Base-by-base conservation (phyloP, 2,797 vertebrate genomes). In the Echiichthys vipera region DNA sequence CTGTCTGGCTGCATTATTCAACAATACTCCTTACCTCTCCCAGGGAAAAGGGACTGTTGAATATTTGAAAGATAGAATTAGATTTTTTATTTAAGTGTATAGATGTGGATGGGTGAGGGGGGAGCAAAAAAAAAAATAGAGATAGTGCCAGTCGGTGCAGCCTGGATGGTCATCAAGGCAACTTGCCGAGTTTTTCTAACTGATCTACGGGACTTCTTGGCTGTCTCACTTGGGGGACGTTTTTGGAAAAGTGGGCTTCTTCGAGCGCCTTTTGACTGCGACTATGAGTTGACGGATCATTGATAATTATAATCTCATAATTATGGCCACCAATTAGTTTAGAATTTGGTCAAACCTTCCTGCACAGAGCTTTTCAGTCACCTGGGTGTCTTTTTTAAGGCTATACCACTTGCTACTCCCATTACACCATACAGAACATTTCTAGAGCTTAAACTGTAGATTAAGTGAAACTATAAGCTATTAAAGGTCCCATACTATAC, bases 1-100 rank as follows among this genome's bases (percentile, higher is more conserved):
- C 91, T 77, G 91, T 91, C 88, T 91, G 89, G 88, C 90, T 95
- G 89, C 93, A 95, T 95, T 93, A 95, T 95, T 95, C 91, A 95
- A 92, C 92, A 89, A 91, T 91, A 86, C 90, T 92, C 91, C 86
- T 77, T 91, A 91, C 89, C 91, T 93, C 92, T 93, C 88, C 74
- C 67, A 91, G 85, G 91, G 86, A 91, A 68, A 91, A 86, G 85
- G 81, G 77, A 89, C 90, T 91, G 85, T 55, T 95, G 90, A 95
- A 94, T 95, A 94, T 95, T 95, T 95, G 88, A 95, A 88, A 89
- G 84, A 91, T 64, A 88, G 84, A 61, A 88, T 94, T 93, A 51
- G 86, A 93, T 93, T 93, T 94, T 92, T 89, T 94, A 94, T 94
- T 93, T 83, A 93, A 83, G 87, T 84, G 85, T 90, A 88, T 88